Percentiles rank a stretch among this genome's conserved stretches.
Evolutionary conservation across 92 coral and sea anemone genomes (phyloP).

Genomic region (Porites divaricata): DNA sequence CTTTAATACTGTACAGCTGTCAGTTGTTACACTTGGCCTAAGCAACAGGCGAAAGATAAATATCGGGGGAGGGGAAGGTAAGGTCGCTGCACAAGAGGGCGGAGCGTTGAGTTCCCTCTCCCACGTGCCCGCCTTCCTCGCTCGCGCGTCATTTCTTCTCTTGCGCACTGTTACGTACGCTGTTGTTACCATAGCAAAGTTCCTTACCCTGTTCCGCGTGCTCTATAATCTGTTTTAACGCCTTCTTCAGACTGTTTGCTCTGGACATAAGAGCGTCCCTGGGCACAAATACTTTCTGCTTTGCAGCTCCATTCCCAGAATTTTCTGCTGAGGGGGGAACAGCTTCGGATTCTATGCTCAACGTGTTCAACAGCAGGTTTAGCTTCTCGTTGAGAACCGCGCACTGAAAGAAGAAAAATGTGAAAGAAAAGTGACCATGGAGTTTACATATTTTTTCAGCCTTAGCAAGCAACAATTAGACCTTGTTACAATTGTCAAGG

Average conservation of each 20-base stretch:
- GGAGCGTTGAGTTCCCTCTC: no score
- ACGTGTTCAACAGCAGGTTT: constrained; percentile 80
- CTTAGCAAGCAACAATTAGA: no score
- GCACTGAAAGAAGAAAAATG: constrained; percentile 60
- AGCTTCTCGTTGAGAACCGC: constrained; percentile 91
- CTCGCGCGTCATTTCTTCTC: no score
- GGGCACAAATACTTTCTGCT: constrained; percentile 91
- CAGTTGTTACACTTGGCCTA: no score
- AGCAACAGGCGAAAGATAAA: no score
- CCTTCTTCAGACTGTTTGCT: constrained; percentile 97
- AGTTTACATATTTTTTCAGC: not conserved
- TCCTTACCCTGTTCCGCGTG: constrained; percentile 92
- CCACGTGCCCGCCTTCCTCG: no score
- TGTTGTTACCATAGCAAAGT: no score
- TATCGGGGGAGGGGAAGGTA: no score
- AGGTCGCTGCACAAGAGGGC: no score
- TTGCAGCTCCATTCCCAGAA: constrained; percentile 58
- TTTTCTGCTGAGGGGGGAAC: constrained; percentile 59
- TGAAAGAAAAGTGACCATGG: not conserved
- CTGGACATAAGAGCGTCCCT: constrained; percentile 97
- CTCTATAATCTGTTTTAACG: constrained; percentile 89
- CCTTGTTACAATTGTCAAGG: no score
- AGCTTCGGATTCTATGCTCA: constrained; percentile 95
- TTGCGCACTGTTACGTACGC: no score
- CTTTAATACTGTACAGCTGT: no score